Conservation (phyloP, 92 coral and sea anemone species). For the Phenganax stokvisi region DNA sequence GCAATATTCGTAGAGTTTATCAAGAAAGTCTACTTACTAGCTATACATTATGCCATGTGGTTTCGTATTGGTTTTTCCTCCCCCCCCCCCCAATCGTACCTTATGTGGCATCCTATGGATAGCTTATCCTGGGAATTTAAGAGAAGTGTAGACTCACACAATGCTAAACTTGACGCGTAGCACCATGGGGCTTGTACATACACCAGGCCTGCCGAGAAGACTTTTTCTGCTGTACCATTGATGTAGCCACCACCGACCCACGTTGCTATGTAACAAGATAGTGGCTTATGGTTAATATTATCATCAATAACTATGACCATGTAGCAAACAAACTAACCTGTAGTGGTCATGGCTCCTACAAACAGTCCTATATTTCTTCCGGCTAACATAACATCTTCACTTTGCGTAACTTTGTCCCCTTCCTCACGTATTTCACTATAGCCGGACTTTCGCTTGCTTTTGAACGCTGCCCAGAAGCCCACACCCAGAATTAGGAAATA, state of each 20-base stretch:
- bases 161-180: slow-evolving; percentile 17
- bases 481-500: slow-evolving; percentile 56
- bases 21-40: no score
- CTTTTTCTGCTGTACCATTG: slow-evolving; percentile 79
- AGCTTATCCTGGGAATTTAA: no score
- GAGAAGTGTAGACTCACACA: slow-evolving; percentile 13
- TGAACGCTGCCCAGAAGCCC: slow-evolving; percentile 69
- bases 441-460: slow-evolving; percentile 31
- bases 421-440: not conserved
- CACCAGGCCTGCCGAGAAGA: slow-evolving; percentile 54
- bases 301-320: not conserved
- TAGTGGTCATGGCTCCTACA: slow-evolving; percentile 37
- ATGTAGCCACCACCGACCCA: slow-evolving; percentile 94
- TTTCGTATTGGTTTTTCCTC: no score
- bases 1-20: no score
- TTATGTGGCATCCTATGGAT: not conserved
- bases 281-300: not conserved
- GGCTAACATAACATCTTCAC: slow-evolving; percentile 42
- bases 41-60: no score
- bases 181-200: slow-evolving; percentile 34
- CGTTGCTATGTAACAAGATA: slow-evolving; percentile 54
- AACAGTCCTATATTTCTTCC: slow-evolving; percentile 35
- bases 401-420: not conserved
- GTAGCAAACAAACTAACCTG: slow-evolving; percentile 10
- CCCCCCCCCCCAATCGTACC: no score